Conservation (phyloP, 1,140 invertebrate species). For the Anastrepha obliqua region DNA sequence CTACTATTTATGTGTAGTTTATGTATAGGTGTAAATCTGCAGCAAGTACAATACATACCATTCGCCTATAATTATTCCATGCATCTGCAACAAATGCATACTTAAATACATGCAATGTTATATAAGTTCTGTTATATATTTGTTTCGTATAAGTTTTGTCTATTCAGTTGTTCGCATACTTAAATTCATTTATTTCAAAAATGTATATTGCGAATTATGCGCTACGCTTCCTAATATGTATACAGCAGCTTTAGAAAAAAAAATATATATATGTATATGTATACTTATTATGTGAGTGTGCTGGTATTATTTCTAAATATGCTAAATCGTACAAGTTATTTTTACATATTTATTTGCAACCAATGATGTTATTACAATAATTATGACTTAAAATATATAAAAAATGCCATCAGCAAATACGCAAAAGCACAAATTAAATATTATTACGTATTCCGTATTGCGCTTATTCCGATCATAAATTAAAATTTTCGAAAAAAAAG, state of each 20-base stretch:
- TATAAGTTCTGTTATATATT: neutral
- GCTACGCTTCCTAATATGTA: neutral
- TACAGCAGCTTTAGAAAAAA: conserved; percentile 13
- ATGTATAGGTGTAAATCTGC: neutral
- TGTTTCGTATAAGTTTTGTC: neutral
- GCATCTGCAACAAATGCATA: conserved; percentile 5
- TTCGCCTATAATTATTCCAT: neutral
- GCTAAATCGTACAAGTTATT: neutral
- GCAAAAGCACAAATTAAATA: neutral
- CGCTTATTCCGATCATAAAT: too few species aligned
- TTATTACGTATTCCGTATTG: neutral
- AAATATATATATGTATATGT: neutral
- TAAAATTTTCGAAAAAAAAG: too few species aligned
- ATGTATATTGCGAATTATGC: neutral
- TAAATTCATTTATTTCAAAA: conserved; percentile 41
- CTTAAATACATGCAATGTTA: neutral
- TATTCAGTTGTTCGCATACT: conserved; percentile 19
- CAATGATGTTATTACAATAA: neutral
- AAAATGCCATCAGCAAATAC: neutral
- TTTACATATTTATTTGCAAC: neutral
- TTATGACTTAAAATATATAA: neutral
- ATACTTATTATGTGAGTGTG: neutral
- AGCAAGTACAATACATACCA: conserved; percentile 7
- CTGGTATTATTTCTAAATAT: conserved; percentile 16
- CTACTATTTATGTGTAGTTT: conserved; percentile 6